phyloP scores from a whole-genome alignment of 2,113 vertebrate genomes.

The human (Homo sapiens) region GRCh38 chr9:21670501-21671000 shows the following conservation, averaged over 20 bases:
- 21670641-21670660: constrained; percentile 35
- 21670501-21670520: neutral
- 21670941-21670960: constrained; percentile 12
- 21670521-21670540: neutral
- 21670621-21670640: neutral
- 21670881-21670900: neutral
- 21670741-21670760: neutral
- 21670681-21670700: neutral
- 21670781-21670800: neutral
- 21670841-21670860: neutral
- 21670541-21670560: constrained; percentile 29
- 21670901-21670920: neutral
- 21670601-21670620: neutral
- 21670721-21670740: neutral
- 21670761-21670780: neutral
- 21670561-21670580: constrained; percentile 40
- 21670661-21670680: neutral
- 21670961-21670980: neutral
- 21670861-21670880: constrained; percentile 19
- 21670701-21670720: neutral
- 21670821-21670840: neutral
- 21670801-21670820: neutral
- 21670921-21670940: neutral
- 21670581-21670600: neutral
- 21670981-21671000: too few relatives aligned